Conservation (phyloP, 2,113 vertebrate species). For the Coracopsis vasa region DNA sequence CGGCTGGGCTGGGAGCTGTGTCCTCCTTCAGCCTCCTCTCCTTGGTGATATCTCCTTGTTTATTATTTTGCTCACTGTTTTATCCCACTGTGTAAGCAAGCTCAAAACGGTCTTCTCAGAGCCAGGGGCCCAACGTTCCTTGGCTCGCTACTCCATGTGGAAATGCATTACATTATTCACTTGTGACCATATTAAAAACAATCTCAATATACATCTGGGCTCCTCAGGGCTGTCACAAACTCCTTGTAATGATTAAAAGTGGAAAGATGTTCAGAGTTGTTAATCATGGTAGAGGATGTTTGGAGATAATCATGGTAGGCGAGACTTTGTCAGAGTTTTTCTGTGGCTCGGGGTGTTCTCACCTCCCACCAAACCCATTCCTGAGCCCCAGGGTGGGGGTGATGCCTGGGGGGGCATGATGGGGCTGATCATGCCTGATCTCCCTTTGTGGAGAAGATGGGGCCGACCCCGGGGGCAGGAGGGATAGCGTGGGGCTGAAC, state of each 20-base stretch:
- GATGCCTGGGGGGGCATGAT: not conserved
- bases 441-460: not conserved
- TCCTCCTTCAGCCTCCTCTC: not conserved
- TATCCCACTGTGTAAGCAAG: not conserved
- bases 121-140: not conserved
- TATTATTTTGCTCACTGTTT: conserved; percentile 25
- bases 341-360: not conserved
- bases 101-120: not conserved
- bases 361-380: not conserved
- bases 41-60: conserved; percentile 39
- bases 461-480: not conserved
- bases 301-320: not conserved
- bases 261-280: fast-evolving
- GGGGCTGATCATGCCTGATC: not conserved
- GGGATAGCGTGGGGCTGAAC: not conserved
- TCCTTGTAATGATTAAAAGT: conserved; percentile 26
- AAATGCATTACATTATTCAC: not conserved
- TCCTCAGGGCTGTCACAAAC: not conserved
- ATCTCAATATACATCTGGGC: not conserved
- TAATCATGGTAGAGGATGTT: not conserved
- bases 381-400: not conserved
- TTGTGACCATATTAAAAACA: conserved; percentile 5
- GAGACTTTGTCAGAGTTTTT: not conserved
- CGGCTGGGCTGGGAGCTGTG: not conserved
- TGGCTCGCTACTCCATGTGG: not conserved